A percentile compares a stretch with the other conserved stretches of the same genome.
Conservation (phyloP, 2,797 vertebrate species). For the Chaetophractus vellerosus region DNA sequence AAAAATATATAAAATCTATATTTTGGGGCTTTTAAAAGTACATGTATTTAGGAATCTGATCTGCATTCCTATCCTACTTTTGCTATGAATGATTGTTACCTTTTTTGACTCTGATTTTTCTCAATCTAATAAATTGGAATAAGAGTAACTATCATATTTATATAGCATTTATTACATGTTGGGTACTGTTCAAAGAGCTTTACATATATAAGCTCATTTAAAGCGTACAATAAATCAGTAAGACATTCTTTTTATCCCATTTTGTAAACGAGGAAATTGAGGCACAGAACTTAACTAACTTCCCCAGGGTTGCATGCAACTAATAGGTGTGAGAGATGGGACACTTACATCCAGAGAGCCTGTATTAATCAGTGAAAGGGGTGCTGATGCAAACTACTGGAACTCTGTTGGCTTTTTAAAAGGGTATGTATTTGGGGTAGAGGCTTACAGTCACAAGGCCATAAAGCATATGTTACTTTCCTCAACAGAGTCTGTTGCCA, state of each 20-base stretch:
- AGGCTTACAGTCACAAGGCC: no score
- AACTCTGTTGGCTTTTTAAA: no score
- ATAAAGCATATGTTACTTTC: no score
- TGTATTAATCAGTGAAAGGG: no score
- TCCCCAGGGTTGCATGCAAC: neutral
- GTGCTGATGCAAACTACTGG: no score
- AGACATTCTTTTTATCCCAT: neutral
- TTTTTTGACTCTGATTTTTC: neutral
- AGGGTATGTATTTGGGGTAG: no score
- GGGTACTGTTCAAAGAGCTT: neutral
- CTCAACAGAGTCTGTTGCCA: no score
- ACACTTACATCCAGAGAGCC: neutral
- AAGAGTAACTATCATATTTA: no score
- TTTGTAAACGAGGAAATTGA: neutral
- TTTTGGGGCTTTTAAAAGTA: neutral
- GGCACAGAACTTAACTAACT: neutral
- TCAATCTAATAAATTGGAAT: neutral
- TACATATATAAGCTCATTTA: accelerated
- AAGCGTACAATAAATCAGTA: neutral
- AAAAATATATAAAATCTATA: neutral
- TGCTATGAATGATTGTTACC: no score
- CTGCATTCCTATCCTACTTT: neutral
- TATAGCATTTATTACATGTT: no score
- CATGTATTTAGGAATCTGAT: neutral
- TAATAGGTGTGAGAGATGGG: neutral